These are phyloP conservation scores for Ctena decussata DNA, from an alignment of 2,888 invertebrate species.

Conservation along the genomic window DNA sequence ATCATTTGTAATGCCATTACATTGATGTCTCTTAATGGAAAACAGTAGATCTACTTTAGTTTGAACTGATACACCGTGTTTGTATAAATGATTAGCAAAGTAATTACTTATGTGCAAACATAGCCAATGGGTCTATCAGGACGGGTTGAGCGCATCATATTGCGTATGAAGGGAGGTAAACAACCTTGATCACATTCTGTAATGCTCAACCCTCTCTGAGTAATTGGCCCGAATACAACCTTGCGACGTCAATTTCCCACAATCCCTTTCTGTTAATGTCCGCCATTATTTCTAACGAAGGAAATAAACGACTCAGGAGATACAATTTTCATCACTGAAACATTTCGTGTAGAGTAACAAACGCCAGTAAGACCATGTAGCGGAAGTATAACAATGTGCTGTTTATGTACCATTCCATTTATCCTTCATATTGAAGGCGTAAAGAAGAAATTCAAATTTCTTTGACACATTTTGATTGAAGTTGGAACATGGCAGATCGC, in stretches of 20 bases:
- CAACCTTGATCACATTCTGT: no score
- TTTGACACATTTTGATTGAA: constrained; percentile 59
- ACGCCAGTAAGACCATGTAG: constrained; percentile 46
- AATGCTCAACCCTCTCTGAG: no score
- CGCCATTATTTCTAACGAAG: constrained; percentile 64
- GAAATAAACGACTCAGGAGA: constrained; percentile 55
- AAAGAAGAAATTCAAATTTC: constrained; percentile 52
- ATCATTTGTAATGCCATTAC: no score
- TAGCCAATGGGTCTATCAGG: no score
- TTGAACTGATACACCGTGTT: no score
- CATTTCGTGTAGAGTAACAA: not conserved
- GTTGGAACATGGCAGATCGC: constrained; percentile 76
- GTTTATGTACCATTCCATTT: constrained; percentile 28
- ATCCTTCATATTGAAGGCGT: constrained; percentile 13
- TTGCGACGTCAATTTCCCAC: constrained; percentile 53
- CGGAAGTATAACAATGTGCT: constrained; percentile 39
- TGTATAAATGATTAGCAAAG: no score
- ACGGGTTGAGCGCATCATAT: no score
- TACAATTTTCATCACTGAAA: constrained; percentile 16
- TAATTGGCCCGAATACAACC: not conserved
- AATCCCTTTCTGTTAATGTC: constrained; percentile 74
- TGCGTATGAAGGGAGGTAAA: no score
- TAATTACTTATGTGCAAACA: no score
- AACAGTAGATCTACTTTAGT: no score
- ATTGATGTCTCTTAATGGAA: no score